Base-by-base conservation (phyloP, 1,140 invertebrate genomes). In the Atopsyche davidsoni region DNA sequence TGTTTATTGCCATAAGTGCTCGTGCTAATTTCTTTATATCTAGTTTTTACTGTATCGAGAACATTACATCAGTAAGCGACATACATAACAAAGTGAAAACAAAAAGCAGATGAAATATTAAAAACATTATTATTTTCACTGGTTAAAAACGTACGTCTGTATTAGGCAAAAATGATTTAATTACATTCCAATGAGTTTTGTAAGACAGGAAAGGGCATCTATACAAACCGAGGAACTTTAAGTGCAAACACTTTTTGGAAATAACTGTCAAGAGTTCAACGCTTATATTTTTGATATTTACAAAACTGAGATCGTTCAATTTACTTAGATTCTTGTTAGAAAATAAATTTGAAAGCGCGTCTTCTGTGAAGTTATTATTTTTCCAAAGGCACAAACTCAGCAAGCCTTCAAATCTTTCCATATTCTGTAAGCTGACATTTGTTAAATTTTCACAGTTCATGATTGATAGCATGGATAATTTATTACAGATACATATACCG, bases 211-310 rank as follows among this genome's bases (percentile, higher is more conserved):
- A 32, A 10, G 65, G 65, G 53, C 72, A 74, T 39, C 67, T 66
- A 34, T 74, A 74, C 4, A 73, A 41, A 18, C 70, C 68, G 21
- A 74, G 53, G 60, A 69, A 70, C 44, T 65, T 67, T 1, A 74
- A 51, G 45, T 65, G 65, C 36, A 62, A 68, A 49, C 72, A 74
- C 51, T 65, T 61, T 47, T 67, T 65, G 25, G 70, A 66, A 55
- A 74, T 68, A 10, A 70, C 36, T 47, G 66, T 64, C 4, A 72
- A 62, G 44, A 67, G 60, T 18, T 62, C 49, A 51, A 68, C 64
- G 35, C 63, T 65, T 36, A 72, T 55, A 56, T 71, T 66, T 52
- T 49, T 44, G 55, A 74, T 68, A 48, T 64, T 64, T 23, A 70
- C 71, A 1, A 74, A 57, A 55, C 69, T 72, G 18, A 74, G 60